Base-by-base conservation (phyloP, 2,888 invertebrate species). In the Odontocerum albicorne region DNA sequence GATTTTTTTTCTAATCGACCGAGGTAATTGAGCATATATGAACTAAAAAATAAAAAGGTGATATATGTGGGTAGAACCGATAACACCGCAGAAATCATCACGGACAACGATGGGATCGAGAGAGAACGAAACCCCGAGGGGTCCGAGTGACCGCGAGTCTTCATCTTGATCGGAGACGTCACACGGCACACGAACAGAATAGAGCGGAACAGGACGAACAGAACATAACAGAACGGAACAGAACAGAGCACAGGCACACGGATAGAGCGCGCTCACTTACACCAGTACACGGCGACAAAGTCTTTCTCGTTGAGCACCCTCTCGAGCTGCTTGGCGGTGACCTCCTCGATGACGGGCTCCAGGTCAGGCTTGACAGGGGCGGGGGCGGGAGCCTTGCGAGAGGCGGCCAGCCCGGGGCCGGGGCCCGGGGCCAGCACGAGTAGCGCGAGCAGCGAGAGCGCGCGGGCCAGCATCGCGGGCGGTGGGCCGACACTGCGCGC, bases 251-350 rank as follows among this genome's bases (percentile, higher is more conserved):
- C 16, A 35, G 22, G 22, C 21, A 49, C 49, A 38, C 33, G 19
- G 12, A 32, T 8, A 17, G 17, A 10, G n/a, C 10, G 31, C 13
- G 44, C n/a, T 20, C 80, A 92, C 93, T 93, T 89, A 94, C 93
- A 94, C 92, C 93, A 94, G 80, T 90, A 93, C 77, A 93, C 93
- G 73, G 93, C 93, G 74, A 94, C 92, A 82, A 90, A 92, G 80
- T 92, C 92, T 85, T 92, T 92, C 67, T 92, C 91, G 75, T 87
- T 85, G 73, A 94, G 84, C 68, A 92, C 83, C 72, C 90, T 86
- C 73, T 92, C 93, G 79, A 93, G 85, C 79, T 92, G 91, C 78
- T 92, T 93, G 72, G 90, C 87, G 76, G 90, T 91, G 80, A 93
- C 92, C 81, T 93, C 92, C 79, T 93, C 92, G 81, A 93, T 93